phyloP scores from a whole-genome alignment of 2,888 invertebrate species.

The Tupiocoris notatus region DNA sequence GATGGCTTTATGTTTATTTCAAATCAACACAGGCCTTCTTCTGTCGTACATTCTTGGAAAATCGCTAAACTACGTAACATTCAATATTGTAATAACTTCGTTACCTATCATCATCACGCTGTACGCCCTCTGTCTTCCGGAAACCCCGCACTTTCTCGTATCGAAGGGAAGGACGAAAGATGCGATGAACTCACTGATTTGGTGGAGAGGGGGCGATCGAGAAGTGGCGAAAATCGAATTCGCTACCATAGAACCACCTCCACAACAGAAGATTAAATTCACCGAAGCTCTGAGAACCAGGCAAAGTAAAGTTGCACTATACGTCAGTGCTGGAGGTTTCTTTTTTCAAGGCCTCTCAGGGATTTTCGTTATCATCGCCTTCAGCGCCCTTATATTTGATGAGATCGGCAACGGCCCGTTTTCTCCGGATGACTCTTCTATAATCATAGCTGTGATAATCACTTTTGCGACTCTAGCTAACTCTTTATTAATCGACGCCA shows the following conservation, averaged over 20 bases:
- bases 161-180: not conserved
- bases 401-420: too few species aligned
- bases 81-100: not conserved
- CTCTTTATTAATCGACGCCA: not conserved
- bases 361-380: not conserved
- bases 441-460: not conserved
- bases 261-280: not conserved
- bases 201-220: not conserved
- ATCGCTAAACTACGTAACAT: not conserved
- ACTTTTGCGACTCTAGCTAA: not conserved
- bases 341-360: not conserved
- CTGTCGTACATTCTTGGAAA: not conserved
- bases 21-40: constrained; percentile 1
- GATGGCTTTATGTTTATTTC: too few species aligned
- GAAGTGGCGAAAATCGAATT: not conserved
- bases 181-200: constrained; percentile 4
- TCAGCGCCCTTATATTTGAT: not conserved
- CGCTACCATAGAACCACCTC: not conserved
- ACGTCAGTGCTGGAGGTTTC: not conserved
- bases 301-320: not conserved
- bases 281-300: not conserved
- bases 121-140: not conserved
- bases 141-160: constrained; percentile 18
- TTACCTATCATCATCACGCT: not conserved
- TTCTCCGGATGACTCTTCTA: not conserved